Conservation (phyloP, 2,113 vertebrate genomes). For the Pomatorhinus ruficollis region DNA sequence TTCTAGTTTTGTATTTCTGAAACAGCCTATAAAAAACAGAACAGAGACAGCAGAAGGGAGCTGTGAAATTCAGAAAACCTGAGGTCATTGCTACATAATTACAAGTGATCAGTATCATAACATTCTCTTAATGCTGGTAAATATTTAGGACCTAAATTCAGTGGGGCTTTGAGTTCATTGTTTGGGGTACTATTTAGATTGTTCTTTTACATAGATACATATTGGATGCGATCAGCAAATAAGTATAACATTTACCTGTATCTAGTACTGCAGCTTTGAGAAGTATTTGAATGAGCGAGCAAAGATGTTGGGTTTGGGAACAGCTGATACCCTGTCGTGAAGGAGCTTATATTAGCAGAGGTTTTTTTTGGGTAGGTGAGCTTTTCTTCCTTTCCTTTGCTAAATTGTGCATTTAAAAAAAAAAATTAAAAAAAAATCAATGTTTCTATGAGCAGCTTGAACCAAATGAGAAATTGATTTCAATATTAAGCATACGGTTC, state of each 20-base stretch:
- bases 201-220: background rate
- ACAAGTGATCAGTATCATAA: background rate
- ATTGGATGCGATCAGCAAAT: background rate
- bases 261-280: background rate
- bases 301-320: background rate
- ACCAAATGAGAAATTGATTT: constrained; percentile 12
- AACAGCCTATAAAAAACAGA: background rate
- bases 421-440: background rate
- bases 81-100: background rate
- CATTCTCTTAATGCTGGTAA: background rate
- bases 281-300: background rate
- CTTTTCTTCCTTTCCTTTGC: background rate
- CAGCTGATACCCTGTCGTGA: background rate
- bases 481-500: background rate
- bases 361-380: background rate
- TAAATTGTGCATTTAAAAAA: background rate
- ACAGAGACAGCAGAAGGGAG: background rate
- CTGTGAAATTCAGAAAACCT: background rate
- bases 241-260: background rate
- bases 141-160: background rate
- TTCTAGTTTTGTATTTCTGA: background rate
- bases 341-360: background rate
- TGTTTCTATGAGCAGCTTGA: background rate
- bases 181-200: background rate
- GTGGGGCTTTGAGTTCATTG: background rate